phyloP scores from a whole-genome alignment of 2,797 vertebrate genomes.

The Semaprochilodus insignis region DNA sequence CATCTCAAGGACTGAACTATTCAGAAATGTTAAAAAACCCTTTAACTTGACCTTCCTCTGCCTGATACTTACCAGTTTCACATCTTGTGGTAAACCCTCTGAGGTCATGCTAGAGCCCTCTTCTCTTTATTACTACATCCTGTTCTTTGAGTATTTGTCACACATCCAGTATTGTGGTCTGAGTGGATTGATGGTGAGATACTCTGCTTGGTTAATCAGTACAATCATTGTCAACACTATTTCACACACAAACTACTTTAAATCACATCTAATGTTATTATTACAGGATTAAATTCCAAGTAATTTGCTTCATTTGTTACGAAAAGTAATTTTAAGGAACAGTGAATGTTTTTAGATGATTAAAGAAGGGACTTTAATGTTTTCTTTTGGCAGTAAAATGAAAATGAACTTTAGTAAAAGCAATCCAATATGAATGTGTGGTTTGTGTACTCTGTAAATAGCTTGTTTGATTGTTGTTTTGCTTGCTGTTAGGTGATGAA shows the following conservation, averaged over 20 bases:
- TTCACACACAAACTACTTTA: no score
- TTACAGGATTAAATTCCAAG: no score
- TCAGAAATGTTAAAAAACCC: no score
- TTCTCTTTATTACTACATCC: background rate
- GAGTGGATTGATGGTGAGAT: no score
- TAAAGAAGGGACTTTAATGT: no score
- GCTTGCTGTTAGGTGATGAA: conserved; percentile 87
- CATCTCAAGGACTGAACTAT: no score
- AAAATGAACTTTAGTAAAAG: no score
- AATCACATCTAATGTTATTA: no score
- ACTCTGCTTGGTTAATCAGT: background rate
- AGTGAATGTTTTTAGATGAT: no score
- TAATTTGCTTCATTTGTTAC: no score
- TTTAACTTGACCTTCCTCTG: background rate
- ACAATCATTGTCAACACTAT: background rate
- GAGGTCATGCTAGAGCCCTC: background rate
- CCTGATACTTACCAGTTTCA: background rate
- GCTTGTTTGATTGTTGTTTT: background rate
- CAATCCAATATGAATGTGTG: background rate
- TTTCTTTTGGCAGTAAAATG: no score
- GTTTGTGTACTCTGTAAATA: background rate
- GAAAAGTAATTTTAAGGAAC: no score
- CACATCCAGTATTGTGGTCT: background rate
- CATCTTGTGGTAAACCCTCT: background rate
- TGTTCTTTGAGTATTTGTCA: background rate